These are phyloP conservation scores for Mixornis gularis DNA, from an alignment of 2,113 vertebrate genomes.

Conservation along the genomic window DNA sequence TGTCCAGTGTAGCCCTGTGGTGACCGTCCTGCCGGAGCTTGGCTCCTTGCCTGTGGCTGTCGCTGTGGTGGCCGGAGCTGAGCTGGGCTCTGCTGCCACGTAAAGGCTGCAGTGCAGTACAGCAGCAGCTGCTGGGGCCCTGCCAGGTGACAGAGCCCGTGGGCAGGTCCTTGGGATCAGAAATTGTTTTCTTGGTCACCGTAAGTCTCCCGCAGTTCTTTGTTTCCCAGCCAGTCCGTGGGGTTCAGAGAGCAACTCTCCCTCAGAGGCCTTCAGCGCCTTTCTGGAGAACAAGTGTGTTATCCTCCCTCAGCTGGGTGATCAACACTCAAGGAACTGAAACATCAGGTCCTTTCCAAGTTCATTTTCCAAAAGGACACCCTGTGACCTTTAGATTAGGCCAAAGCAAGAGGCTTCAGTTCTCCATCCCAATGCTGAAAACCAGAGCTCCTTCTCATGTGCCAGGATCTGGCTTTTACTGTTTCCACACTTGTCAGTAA, in stretches of 20 bases:
- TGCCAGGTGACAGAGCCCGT: rapidly evolving
- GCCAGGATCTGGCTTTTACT: background rate
- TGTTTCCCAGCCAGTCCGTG: background rate
- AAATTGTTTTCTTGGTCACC: background rate
- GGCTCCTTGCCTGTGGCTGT: background rate
- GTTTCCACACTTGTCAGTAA: background rate
- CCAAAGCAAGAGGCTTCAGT: background rate
- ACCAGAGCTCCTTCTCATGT: background rate
- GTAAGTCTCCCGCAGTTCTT: background rate
- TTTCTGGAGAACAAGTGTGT: background rate
- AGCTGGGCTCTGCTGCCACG: constrained; percentile 31
- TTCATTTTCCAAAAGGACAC: background rate
- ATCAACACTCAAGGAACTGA: background rate
- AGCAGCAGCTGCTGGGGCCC: background rate
- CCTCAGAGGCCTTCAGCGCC: background rate
- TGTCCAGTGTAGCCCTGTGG: background rate
- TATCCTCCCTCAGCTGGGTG: background rate
- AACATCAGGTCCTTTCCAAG: background rate
- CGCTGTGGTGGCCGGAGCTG: background rate
- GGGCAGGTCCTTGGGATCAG: background rate
- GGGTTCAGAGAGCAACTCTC: background rate
- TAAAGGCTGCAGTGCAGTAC: background rate
- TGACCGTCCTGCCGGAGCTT: rapidly evolving
- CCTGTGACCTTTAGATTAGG: background rate
- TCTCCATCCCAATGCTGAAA: background rate